Percentiles rank a stretch among this genome's conserved stretches.
phyloP scores from a whole-genome alignment of 2,113 vertebrate genomes.

The Psilopogon haemacephalus region DNA sequence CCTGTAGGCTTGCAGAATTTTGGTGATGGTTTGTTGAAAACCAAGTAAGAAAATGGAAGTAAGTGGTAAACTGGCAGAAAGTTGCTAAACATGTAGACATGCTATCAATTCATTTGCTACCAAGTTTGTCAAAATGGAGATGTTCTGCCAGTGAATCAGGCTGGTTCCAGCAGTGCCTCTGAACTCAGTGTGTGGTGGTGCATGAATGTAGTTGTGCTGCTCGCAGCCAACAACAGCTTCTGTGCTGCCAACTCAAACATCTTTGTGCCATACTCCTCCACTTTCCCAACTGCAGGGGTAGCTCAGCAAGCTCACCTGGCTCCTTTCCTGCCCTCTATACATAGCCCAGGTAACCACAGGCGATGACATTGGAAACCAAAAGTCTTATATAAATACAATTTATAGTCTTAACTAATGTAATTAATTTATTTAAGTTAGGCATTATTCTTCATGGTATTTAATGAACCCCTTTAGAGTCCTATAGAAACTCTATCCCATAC shows the following conservation, averaged over 20 bases:
- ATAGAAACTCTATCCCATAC: background rate
- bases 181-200: background rate
- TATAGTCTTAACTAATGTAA: background rate
- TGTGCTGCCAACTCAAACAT: background rate
- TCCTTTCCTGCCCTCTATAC: background rate
- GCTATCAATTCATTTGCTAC: background rate
- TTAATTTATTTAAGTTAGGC: background rate
- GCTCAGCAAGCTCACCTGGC: background rate
- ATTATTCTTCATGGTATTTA: background rate
- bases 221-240: background rate
- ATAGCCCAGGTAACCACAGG: background rate
- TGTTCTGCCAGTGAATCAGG: background rate
- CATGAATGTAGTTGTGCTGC: background rate
- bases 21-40: background rate
- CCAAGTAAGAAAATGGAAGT: background rate
- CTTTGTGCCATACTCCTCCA: fast-evolving
- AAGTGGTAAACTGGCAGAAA: background rate
- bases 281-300: background rate
- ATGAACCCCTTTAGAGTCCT: background rate
- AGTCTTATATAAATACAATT: background rate
- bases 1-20: background rate
- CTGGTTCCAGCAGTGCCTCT: background rate
- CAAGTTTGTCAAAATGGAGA: too few species aligned
- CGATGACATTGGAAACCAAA: background rate
- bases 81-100: background rate